Evolutionary conservation across 2,113 vertebrate genomes (phyloP).

Genomic region (Cyanoderma ruficeps): DNA sequence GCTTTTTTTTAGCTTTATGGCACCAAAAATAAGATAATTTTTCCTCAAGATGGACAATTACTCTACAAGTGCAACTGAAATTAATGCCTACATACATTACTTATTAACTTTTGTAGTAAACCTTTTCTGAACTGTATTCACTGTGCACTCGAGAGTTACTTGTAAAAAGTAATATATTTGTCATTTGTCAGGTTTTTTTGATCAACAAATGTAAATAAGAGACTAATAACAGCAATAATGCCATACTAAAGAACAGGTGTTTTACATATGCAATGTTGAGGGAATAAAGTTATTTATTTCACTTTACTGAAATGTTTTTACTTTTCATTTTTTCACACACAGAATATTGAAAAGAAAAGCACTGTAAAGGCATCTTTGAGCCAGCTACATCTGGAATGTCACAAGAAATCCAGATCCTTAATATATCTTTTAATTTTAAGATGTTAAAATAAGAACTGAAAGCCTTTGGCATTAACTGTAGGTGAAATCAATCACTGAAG

Average conservation of each 20-base stretch:
- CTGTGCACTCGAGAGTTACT: not conserved
- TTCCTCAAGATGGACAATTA: not conserved
- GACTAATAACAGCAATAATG: not conserved
- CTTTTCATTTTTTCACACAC: not conserved
- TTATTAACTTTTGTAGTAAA: not conserved
- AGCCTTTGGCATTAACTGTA: not conserved
- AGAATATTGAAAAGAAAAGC: not conserved
- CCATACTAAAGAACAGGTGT: not conserved
- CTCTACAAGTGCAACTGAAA: not conserved
- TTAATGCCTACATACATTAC: not conserved
- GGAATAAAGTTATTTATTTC: not conserved
- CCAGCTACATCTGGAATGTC: not conserved
- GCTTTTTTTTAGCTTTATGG: not conserved
- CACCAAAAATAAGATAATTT: not conserved
- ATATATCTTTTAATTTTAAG: not conserved
- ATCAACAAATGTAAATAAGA: not conserved
- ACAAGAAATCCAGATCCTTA: not conserved
- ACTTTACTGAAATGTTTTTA: not conserved
- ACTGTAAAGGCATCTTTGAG: not conserved
- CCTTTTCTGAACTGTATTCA: not conserved
- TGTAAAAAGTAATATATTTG: not conserved
- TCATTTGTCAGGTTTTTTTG: not conserved
- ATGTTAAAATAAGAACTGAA: not conserved
- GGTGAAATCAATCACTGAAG: not conserved
- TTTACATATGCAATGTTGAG: not conserved